These are phyloP conservation scores for Seira ritae DNA, from an alignment of 2,888 invertebrate species.

Conservation along the genomic window DNA sequence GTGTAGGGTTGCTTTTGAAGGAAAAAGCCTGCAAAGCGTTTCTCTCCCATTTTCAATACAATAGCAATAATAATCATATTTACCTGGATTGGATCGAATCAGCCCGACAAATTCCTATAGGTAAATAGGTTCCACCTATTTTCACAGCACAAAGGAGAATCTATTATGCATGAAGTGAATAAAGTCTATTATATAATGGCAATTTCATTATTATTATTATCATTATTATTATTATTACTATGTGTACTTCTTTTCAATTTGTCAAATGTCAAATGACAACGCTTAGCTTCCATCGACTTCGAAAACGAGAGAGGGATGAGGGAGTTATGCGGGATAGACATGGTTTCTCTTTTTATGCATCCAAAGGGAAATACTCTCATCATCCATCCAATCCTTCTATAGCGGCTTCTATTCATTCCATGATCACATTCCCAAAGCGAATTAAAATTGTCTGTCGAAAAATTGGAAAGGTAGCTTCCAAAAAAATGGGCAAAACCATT, in stretches of 20 bases:
- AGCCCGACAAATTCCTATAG: too few relatives aligned
- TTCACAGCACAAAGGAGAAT: neutral
- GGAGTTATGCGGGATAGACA: neutral
- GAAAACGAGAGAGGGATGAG: neutral
- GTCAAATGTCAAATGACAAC: slow-evolving; percentile 58
- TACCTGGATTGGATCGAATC: neutral
- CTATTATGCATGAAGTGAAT: neutral
- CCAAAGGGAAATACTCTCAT: neutral
- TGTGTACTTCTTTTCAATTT: slow-evolving; percentile 52
- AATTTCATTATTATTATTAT: neutral
- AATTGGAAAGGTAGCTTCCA: neutral
- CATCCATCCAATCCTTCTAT: neutral
- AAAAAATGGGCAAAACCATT: neutral
- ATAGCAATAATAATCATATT: neutral
- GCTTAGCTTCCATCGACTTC: neutral
- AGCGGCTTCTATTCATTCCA: neutral
- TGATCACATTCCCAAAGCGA: neutral
- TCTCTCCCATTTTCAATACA: too few relatives aligned
- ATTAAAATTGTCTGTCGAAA: neutral
- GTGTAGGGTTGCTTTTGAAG: too few relatives aligned
- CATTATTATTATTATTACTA: neutral
- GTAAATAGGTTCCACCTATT: neutral
- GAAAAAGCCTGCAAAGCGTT: too few relatives aligned
- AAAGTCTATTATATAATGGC: neutral
- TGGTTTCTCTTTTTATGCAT: neutral